Conservation (phyloP, 2,888 invertebrate species). For the Zygogramma bicolorata region DNA sequence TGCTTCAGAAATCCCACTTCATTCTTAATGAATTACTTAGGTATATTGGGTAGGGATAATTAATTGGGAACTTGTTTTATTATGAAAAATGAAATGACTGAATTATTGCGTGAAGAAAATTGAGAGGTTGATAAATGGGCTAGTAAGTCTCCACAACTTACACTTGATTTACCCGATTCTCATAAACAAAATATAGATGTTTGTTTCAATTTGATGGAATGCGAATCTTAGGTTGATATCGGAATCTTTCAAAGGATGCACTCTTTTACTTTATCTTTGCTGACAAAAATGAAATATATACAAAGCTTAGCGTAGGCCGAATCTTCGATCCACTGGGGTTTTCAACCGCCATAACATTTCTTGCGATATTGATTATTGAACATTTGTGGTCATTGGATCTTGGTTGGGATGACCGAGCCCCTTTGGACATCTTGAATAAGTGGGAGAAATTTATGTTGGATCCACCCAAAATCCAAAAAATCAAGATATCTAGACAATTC, state of each 20-base stretch:
- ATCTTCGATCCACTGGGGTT: too few species aligned
- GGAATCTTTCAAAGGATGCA: not conserved
- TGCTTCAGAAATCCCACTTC: not conserved
- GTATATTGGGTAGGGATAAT: not conserved
- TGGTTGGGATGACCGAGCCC: not conserved
- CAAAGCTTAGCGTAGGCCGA: too few species aligned
- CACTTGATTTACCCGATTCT: not conserved
- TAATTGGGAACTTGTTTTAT: not conserved
- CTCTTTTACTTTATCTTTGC: not conserved
- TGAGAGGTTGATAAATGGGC: not conserved
- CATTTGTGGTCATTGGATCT: not conserved
- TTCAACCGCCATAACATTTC: not conserved
- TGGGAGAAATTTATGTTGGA: not conserved
- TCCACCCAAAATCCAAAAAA: not conserved
- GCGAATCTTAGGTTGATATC: not conserved
- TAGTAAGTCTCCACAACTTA: not conserved
- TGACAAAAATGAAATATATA: not conserved
- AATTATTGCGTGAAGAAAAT: not conserved
- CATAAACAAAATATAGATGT: not conserved
- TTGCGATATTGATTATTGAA: not conserved
- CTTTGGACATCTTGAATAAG: too few species aligned
- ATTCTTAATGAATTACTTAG: not conserved
- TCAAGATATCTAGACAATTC: not conserved
- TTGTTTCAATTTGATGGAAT: not conserved
- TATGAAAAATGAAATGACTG: not conserved